Base-by-base conservation (phyloP, 92 coral and sea anemone genomes). In the Hydrozoanthus gracilis region DNA sequence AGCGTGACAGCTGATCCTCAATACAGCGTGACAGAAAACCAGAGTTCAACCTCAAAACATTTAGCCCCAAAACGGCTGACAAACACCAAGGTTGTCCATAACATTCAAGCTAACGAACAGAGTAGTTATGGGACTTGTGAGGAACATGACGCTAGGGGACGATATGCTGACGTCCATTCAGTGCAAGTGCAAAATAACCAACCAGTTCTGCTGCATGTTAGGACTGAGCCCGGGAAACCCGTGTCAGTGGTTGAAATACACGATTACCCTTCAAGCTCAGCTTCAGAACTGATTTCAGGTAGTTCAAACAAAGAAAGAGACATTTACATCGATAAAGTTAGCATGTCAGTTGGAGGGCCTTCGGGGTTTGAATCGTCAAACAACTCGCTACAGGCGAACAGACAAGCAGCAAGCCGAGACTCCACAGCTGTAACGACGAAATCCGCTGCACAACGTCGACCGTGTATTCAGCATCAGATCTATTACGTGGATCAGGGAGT, bases 381-480 rank as follows among this genome's bases (percentile, higher is more conserved):
- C 8, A 56, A 66, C 49, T n/a, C 69, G 6, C 5, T n/a, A 35
- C 74, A 48, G 73, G 52, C 52, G n/a, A 11, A 48, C 12, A 14
- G 46, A 11, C 48, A 8, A 17, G 48, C 5, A 27, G 48, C 0
- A 6, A 68, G 44, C 39, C 44, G 48, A 17, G 82, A 76, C 4
- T 20, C 15, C 12, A 54, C 3, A 27, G 48, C 52, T 18, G 13
- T 66, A 54, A 66, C n/a, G 1, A 54, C 16, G 35, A 76, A 55
- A 52, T 66, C 48, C 17, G 67, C 16, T 64, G 46, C 12, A 14
- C 39, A 66, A 49, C 74, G 75, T 14, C 74, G 15, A 11, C 50
- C 85, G 12, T 48, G 35, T 60, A 80, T 80, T 49, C 62, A 80
- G 39, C 85, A 80, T 39, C 74, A 62, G 62, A 80, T 80, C 8